Evolutionary conservation across 2,888 invertebrate species (phyloP), one percentile per base, ranked within the genome.

Genomic region (Julus scandinavius): DNA sequence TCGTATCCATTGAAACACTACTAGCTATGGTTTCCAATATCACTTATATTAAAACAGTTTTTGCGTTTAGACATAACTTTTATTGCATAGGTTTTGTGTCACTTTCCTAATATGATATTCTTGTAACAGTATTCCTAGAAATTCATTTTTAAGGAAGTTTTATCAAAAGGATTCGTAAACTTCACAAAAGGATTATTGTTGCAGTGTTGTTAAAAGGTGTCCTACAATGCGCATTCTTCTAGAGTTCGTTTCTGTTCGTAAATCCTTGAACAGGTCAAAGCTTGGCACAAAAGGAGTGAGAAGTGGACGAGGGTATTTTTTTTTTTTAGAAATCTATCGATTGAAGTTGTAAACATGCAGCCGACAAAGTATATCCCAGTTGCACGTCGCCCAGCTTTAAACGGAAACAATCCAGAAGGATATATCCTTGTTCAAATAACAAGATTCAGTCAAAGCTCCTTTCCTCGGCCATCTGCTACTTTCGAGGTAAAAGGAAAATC

Each of bases 371-470:
- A 80, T 80, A 80, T 80, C 80, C 80, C 29, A 80, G 80, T 80
- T 80, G 20, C 80, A 29, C 38, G 80, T 80, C 80, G 80, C 80
- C 80, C 80, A 38, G 80, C 80, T 80, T 80, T 80, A 80, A 80
- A 80, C 80, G 80, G 80, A 80, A 80, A 80, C 80, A 80, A 80
- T 80, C 80, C 80, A 80, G 38, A 80, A 80, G 80, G 80, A 80
- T 80, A 80, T 80, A 80, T 80, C 80, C 80, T 80, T 80, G 80
- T 80, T 38, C 80, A 80, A 80, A 80, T 80, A 80, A 80, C 80
- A 80, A 80, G 80, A 80, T 80, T 80, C 80, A 80, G 80, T 80
- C 80, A 80, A 80, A 80, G 80, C 80, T 80, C 38, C 38, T 80
- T 80, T 38, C 38, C 38, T 80, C 38, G 80, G 80, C 80, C 80